Conservation (phyloP, 1,140 invertebrate genomes). For the Ctenoplectra terminalis region DNA sequence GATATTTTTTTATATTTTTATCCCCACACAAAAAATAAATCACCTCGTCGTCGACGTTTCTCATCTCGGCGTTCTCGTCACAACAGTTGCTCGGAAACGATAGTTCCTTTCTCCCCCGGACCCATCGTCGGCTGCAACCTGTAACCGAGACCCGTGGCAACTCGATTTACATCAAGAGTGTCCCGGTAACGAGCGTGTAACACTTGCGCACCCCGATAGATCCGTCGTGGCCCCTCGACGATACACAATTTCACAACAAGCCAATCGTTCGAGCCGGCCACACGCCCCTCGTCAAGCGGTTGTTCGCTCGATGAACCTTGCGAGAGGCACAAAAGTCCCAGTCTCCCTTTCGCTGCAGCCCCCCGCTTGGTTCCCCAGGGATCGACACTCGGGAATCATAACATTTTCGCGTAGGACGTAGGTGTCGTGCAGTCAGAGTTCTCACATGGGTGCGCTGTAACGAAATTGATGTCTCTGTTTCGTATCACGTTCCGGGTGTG, state of each 20-base stretch:
- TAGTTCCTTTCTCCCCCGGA: not conserved
- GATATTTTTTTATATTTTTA: not conserved
- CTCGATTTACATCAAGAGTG: slow-evolving; percentile 21
- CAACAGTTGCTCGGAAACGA: slow-evolving; percentile 3
- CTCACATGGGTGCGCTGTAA: slow-evolving; percentile 64
- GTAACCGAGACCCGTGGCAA: slow-evolving; percentile 76
- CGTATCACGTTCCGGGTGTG: slow-evolving; percentile 68
- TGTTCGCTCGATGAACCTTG: slow-evolving; percentile 29
- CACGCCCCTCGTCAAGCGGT: slow-evolving; percentile 48
- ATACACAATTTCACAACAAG: slow-evolving; percentile 71
- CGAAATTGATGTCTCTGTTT: slow-evolving; percentile 73
- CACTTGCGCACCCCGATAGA: slow-evolving; percentile 45
- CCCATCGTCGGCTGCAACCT: slow-evolving; percentile 55
- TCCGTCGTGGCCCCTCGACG: slow-evolving; percentile 14
- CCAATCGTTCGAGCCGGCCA: slow-evolving; percentile 57
- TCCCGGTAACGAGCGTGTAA: slow-evolving; percentile 49
- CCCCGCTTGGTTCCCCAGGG: slow-evolving; percentile 48
- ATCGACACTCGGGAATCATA: slow-evolving; percentile 67
- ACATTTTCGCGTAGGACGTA: slow-evolving; percentile 67
- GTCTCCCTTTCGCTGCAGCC: slow-evolving; percentile 1
- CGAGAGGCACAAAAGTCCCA: slow-evolving; percentile 13
- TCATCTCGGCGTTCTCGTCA: not conserved
- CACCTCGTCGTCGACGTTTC: not conserved
- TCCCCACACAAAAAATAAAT: not conserved
- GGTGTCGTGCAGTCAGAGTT: slow-evolving; percentile 72